Conservation (phyloP, 2,797 vertebrate species). For the Poeciliopsis turneri region DNA sequence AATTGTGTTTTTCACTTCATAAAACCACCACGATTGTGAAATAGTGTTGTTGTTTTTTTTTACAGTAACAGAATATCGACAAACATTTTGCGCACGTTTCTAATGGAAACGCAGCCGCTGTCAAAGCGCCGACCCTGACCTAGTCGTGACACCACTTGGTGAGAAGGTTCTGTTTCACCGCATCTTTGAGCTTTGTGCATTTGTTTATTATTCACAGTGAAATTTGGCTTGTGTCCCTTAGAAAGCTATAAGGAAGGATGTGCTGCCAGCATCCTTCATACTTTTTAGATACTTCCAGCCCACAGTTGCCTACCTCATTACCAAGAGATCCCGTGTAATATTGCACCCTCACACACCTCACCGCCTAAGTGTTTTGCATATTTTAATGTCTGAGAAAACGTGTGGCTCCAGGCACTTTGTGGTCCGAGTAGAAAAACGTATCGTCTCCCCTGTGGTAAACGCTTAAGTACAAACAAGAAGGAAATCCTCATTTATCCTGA, state of each 20-base stretch:
- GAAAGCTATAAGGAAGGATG: constrained; percentile 21
- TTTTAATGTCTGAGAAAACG: constrained; percentile 14
- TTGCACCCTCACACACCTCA: constrained; percentile 37
- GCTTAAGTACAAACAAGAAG: constrained; percentile 42
- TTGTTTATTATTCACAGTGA: constrained; percentile 57
- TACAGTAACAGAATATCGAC: too few relatives aligned
- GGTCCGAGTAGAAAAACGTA: constrained; percentile 35
- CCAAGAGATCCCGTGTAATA: constrained; percentile 29
- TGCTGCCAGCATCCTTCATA: constrained; percentile 39
- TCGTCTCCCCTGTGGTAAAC: constrained; percentile 5
- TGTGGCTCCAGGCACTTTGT: constrained; percentile 53
- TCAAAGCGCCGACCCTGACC: background rate
- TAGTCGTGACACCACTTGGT: background rate
- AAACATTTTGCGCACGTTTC: too few relatives aligned
- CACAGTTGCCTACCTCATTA: constrained; percentile 10
- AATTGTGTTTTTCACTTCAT: too few relatives aligned
- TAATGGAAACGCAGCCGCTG: background rate
- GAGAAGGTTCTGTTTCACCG: background rate
- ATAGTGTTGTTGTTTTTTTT: too few relatives aligned
- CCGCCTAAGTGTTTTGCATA: constrained; percentile 29
- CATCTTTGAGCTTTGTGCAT: background rate
- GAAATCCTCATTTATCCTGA: constrained; percentile 25
- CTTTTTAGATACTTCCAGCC: constrained; percentile 9
- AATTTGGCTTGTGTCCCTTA: constrained; percentile 66
- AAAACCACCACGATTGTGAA: too few relatives aligned